Conservation (phyloP, 2,888 invertebrate genomes). For the Pandemis corylana region DNA sequence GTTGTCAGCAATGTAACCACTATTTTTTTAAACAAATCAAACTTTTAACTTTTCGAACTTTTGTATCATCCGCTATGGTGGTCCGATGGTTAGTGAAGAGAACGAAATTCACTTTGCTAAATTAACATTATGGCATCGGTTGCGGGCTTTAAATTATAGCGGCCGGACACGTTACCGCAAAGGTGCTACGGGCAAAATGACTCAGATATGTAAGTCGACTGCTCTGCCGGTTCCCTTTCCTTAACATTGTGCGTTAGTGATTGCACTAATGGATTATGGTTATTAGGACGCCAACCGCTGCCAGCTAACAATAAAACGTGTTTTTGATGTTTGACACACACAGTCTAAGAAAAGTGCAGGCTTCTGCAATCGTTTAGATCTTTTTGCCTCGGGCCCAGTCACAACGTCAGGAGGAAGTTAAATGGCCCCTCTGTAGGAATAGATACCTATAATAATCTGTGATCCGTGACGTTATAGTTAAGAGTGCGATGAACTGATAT, state of each 20-base stretch:
- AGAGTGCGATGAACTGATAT: no score
- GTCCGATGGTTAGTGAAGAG: not conserved
- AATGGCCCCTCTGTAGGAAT: no score
- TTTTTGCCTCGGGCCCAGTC: no score
- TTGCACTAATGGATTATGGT: not conserved
- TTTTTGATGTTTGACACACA: not conserved
- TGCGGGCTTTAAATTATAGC: not conserved
- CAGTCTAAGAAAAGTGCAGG: no score
- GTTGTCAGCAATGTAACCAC: not conserved
- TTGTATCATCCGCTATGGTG: not conserved
- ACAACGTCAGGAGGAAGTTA: no score
- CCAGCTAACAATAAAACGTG: not conserved
- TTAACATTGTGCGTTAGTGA: not conserved
- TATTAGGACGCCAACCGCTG: not conserved
- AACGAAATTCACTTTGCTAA: not conserved
- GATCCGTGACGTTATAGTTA: no score
- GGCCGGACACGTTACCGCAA: not conserved
- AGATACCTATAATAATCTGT: no score
- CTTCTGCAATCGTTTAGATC: no score
- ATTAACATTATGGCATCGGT: not conserved
- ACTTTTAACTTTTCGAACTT: not conserved
- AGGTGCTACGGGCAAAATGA: conserved; percentile 1
- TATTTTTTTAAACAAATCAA: not conserved
- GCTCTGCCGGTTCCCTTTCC: conserved; percentile 5
- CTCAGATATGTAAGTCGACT: conserved; percentile 19